Evolutionary conservation across 2,888 invertebrate species (phyloP), one percentile per base, ranked within the genome.

Genomic region (Agrotis clavis): DNA sequence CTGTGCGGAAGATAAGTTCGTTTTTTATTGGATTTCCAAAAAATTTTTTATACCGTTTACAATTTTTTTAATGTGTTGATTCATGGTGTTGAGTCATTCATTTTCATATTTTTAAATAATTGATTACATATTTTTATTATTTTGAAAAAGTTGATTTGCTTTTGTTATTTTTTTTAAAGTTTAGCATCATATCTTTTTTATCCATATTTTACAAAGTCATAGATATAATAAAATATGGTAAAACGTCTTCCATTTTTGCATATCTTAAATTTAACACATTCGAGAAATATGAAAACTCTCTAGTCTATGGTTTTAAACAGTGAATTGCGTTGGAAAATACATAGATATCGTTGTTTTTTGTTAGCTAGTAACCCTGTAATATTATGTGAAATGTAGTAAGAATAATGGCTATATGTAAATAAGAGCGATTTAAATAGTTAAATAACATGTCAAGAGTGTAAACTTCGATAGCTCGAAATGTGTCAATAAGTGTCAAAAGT

Each of bases 261-360:
- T 65, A 45, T 30, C 14, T 7, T 19, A n/a, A 65, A 48, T 1
- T 6, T 21, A 18, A 45, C 16, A 60, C 18, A 51, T 41, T 54
- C 48, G 48, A 45, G 9, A n/a, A 21, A 30, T 7, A 30, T 7
- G 3, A 54, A 48, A 16, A 54, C 41, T 50, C 30, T 75, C 13
- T 56, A 56, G 25, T 75, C 18, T 16, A 21, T 71, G 74, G 54
- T 48, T 65, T 45, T 9, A 16, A 74, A 75, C 7, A 30, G 54
- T 48, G 13, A 47, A 64, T 41, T 63, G 16, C 25, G 19, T 11
- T 35, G 25, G 3, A 30, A 41, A 68, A 61, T 59, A 64, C 64
- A 75, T 75, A 75, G 71, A 77, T 77, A 66, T 79, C 77, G 67
- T 61, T 67, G 60, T 54, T 45, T 21, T 48, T 16, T 59, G 14